A percentile compares a stretch with the other conserved stretches of the same genome.
phyloP scores from a whole-genome alignment of 2,888 invertebrate species.

The Trissonchulus latispiculum region DNA sequence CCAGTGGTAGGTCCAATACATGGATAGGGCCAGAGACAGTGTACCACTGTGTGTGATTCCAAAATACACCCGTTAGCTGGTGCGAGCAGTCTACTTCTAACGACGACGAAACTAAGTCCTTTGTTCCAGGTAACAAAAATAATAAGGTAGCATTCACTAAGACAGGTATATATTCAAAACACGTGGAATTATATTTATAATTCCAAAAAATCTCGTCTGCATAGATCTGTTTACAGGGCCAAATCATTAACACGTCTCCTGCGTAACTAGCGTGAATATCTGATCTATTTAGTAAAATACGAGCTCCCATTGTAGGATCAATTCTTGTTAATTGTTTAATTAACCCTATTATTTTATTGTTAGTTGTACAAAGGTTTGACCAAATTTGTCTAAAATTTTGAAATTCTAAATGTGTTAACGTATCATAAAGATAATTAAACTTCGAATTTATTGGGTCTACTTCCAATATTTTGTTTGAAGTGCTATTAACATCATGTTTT shows the following conservation, averaged over 20 bases:
- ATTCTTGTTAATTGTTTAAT: slow-evolving; percentile 8
- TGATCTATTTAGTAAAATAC: not conserved
- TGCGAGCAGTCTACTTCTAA: slow-evolving; percentile 1
- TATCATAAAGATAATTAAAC: not conserved
- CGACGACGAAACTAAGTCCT: not conserved
- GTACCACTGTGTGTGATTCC: not conserved
- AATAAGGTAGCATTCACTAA: not conserved
- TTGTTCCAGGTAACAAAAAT: slow-evolving; percentile 14
- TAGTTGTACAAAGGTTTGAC: slow-evolving; percentile 1
- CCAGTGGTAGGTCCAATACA: not conserved
- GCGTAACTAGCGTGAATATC: slow-evolving; percentile 15
- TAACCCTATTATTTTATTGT: not conserved
- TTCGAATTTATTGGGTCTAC: slow-evolving; percentile 12
- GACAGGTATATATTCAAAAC: slow-evolving; percentile 17
- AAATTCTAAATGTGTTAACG: not conserved
- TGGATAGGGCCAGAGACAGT: not conserved
- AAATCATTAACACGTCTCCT: slow-evolving; percentile 16
- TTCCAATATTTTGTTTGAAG: too few relatives aligned
- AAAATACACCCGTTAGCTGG: not conserved
- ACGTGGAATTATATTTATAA: slow-evolving; percentile 12
- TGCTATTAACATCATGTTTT: too few relatives aligned
- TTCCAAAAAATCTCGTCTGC: slow-evolving; percentile 9
- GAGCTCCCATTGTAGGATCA: slow-evolving; percentile 15
- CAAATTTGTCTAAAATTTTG: slow-evolving; percentile 2
- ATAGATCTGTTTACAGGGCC: slow-evolving; percentile 5